A percentile compares a stretch with the other conserved stretches of the same genome.
These are phyloP conservation scores for Pygmarrhopalites habei DNA, from an alignment of 1,140 invertebrate genomes.

Conservation along the genomic window DNA sequence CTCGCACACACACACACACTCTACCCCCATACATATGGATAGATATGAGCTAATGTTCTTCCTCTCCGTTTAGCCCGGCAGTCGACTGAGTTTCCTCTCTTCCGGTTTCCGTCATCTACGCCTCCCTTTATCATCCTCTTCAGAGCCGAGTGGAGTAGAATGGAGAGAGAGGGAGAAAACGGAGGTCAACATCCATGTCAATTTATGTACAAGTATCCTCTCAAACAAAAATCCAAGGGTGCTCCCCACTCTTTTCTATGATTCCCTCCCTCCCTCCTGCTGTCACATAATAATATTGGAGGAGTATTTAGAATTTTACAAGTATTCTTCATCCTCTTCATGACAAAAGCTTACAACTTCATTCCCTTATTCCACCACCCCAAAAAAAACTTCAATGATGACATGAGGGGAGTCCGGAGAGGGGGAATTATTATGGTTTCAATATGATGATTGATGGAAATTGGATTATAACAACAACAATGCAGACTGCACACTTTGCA, in stretches of 20 bases:
- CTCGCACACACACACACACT: background rate
- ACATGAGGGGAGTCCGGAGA: background rate
- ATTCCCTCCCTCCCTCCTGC: too few relatives aligned
- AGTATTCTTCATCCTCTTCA: too few relatives aligned
- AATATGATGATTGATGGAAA: constrained; percentile 21
- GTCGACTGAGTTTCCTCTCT: constrained; percentile 14
- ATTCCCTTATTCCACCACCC: too few relatives aligned
- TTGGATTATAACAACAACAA: constrained; percentile 12
- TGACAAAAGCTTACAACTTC: too few relatives aligned
- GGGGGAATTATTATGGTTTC: constrained; percentile 13
- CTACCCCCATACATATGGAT: background rate
- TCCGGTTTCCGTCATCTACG: constrained; percentile 13
- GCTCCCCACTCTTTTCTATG: too few relatives aligned
- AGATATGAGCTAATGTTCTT: constrained; percentile 11
- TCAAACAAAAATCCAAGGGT: too few relatives aligned
- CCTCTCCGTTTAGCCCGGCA: constrained; percentile 13
- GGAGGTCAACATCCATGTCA: constrained; percentile 10
- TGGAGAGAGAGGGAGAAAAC: too few relatives aligned
- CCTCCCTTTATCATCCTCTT: constrained; percentile 15
- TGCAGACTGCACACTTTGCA: too few relatives aligned
- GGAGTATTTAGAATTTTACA: too few relatives aligned
- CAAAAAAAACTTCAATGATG: too few relatives aligned
- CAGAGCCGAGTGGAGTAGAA: too few relatives aligned
- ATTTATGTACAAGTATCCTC: constrained; percentile 1
- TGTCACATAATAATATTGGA: too few relatives aligned